Evolutionary conservation across 2,113 vertebrate species (phyloP), one percentile per base, ranked within the genome.

Genomic region (Percina caprodes): DNA sequence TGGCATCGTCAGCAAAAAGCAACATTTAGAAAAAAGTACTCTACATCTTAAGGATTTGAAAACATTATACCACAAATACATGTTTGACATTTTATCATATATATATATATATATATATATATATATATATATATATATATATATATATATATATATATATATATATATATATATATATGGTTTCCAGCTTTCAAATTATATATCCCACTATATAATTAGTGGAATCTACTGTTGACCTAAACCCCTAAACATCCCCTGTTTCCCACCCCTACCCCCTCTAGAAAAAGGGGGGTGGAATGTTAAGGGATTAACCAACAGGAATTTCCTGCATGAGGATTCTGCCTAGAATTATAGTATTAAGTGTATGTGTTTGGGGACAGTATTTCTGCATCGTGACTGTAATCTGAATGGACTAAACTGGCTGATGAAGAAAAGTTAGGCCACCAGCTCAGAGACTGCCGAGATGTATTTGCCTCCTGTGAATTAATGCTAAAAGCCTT

Each of bases 401-500:
- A 45, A 59, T 45, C n/a, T 46, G 54, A 61, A 74, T 24, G 18
- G 30, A 58, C 13, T n/a, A 61, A 74, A 59, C 33, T 56, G 26
- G 69, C 46, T 68, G 80, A 84, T 51, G 7, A 73, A 30, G 68
- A 26, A 69, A 23, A 23, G 6, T 12, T 1, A 33, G 56, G 51
- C 39, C 39, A 69, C 23, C 1, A 45, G 33, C 26, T 66, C 73
- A 23, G 18, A 69, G 45, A 11, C 45, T 46, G 1, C 1, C 18
- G 0, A 33, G 65, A 85, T 79, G 74, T 74, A 82, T 90, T 77
- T 79, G 61, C 83, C 87, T 80, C 74, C 71, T 71, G 66, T 62
- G 66, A 79, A 74, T 72, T 45, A 46, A 71, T 21, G 67, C 16
- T 67, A 74, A 89, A 80, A 82, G 71, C 24, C 46, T 63, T 90